phyloP scores from a whole-genome alignment of 2,888 invertebrate genomes.

The Merodon equestris region DNA sequence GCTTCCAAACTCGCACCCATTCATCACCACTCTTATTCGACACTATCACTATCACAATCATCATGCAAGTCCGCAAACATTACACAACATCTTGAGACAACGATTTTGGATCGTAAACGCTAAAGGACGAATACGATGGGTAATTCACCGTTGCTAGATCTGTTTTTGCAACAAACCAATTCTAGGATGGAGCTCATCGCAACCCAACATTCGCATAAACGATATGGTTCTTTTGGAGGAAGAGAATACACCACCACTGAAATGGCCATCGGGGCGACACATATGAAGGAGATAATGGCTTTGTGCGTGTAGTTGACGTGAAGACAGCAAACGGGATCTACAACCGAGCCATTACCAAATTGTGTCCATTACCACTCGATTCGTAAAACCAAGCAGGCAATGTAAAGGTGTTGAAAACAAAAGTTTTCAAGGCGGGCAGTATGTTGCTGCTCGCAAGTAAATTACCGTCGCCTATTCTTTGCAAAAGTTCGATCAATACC shows the following conservation, averaged over 20 bases:
- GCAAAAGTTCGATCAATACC: too few relatives aligned
- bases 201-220: slow-evolving; percentile 10
- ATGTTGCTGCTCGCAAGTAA: slow-evolving; percentile 14
- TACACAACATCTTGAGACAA: slow-evolving; percentile 22
- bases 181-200: slow-evolving; percentile 5
- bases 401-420: slow-evolving; percentile 5
- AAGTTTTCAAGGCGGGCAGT: slow-evolving; percentile 34
- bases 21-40: slow-evolving; percentile 9
- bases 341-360: slow-evolving; percentile 4
- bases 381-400: background rate
- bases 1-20: slow-evolving; percentile 20
- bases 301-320: slow-evolving; percentile 7
- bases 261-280: slow-evolving; percentile 6
- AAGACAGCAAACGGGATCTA: slow-evolving; percentile 15
- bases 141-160: slow-evolving; percentile 16
- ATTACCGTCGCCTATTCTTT: too few relatives aligned
- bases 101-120: slow-evolving; percentile 19
- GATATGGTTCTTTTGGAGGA: slow-evolving; percentile 26
- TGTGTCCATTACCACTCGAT: slow-evolving; percentile 6
- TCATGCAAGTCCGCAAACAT: slow-evolving; percentile 13
- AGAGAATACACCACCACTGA: slow-evolving; percentile 19
- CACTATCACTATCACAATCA: slow-evolving; percentile 6
- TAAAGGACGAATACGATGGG: slow-evolving; percentile 5
- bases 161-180: slow-evolving; percentile 27
- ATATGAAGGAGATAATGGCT: slow-evolving; percentile 14